phyloP scores from a whole-genome alignment of 2,113 vertebrate species.

The Saccopteryx bilineata region DNA sequence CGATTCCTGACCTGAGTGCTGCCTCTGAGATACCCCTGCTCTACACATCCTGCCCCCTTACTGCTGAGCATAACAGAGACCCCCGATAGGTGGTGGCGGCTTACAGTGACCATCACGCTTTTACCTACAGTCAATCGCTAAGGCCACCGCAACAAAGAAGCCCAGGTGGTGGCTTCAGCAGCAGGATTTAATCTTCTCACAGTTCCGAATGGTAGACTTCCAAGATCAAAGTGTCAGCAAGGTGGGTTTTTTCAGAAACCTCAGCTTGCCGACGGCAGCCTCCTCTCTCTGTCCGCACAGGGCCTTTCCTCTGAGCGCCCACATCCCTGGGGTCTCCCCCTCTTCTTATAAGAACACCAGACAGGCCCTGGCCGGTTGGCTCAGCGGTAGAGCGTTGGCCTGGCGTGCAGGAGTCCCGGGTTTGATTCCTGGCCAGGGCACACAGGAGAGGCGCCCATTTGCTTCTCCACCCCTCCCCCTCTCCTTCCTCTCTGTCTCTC shows the following conservation, averaged over 20 bases:
- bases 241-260: background rate
- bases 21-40: background rate
- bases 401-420: too few species aligned
- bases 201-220: background rate
- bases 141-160: too few species aligned
- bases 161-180: background rate
- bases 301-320: background rate
- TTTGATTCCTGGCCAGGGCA: too few species aligned
- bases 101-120: background rate
- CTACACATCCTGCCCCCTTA: background rate
- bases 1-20: background rate
- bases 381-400: too few species aligned
- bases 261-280: fast-evolving
- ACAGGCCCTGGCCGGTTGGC: too few species aligned
- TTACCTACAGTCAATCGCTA: too few species aligned
- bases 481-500: too few species aligned
- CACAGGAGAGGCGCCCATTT: too few species aligned
- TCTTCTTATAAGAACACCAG: background rate
- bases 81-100: background rate
- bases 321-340: background rate
- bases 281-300: fast-evolving
- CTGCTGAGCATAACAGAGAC: background rate
- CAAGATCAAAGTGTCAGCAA: background rate
- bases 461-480: too few species aligned
- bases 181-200: background rate